Base-by-base conservation (phyloP, 2,888 invertebrate species). In the Lapara coniferarum region DNA sequence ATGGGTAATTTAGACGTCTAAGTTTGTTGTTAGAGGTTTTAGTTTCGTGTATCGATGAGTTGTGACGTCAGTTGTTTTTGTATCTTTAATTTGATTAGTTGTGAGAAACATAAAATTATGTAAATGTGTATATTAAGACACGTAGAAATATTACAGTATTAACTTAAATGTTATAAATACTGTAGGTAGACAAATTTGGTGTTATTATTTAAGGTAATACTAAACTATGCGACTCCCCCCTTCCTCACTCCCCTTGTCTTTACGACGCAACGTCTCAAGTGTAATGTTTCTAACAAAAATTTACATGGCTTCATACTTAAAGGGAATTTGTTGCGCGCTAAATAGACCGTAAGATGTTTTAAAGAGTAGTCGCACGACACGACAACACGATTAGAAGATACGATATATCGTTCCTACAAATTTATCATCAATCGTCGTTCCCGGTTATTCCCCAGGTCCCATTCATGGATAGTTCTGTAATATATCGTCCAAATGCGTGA, bases 281-380 rank as follows among this genome's bases (percentile, higher is more conserved):
- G 55, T 56, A 67, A 63, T 63, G 63, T 63, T 46, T 49, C 63
- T 63, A 67, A 67, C 67, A 55, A 67, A 56, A 46, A 67, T 56
- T 46, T 67, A 56, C 56, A 46, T 56, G 44, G 44, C 46, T 56
- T 56, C 56, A 67, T 55, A 67, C 67, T 70, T 70, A 70, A 73
- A 72, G 72, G 66, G 70, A 70, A 73, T 73, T 74, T 72, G 59
- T 46, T 16, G 59, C 14, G n/a, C 44, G 37, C 37, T 37, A n/a
- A 25, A 56, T 56, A 16, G 44, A 59, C 16, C 44, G n/a, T n/a
- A 19, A 46, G 44, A 16, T 55, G 16, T 55, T 55, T 19, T 8
- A 10, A 55, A 8, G 10, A 19, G 16, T 10, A 2, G 19, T 10
- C 55, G 3, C 1, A 55, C 55, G 55, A 55, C 16, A 55, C 55